These are phyloP conservation scores for Zophobas atratus DNA, from an alignment of 1,140 invertebrate genomes.

Conservation along the genomic window DNA sequence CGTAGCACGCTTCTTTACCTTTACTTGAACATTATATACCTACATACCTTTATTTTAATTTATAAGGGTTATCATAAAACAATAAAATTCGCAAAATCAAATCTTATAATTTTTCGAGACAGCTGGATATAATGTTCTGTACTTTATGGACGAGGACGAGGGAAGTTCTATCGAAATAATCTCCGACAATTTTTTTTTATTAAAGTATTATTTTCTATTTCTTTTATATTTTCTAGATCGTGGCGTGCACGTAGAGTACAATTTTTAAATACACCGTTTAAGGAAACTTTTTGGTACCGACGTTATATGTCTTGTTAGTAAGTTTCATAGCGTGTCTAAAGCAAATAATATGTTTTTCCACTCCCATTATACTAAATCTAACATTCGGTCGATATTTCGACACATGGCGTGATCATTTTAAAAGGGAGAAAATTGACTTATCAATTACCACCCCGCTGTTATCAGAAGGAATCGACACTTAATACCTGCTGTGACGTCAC, in stretches of 20 bases:
- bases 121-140: no score
- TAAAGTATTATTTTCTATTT: no score
- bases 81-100: no score
- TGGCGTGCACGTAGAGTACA: slow-evolving; percentile 5
- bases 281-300: neutral
- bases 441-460: slow-evolving; percentile 50
- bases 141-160: no score
- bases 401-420: slow-evolving; percentile 48
- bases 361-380: neutral
- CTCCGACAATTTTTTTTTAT: no score
- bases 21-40: no score
- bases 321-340: slow-evolving; percentile 8
- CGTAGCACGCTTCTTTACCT: no score
- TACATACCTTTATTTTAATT: no score
- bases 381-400: slow-evolving; percentile 27
- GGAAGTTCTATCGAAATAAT: no score
- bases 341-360: slow-evolving; percentile 10
- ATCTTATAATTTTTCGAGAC: no score
- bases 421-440: slow-evolving; percentile 53
- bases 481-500: slow-evolving; percentile 49
- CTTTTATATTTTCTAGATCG: neutral
- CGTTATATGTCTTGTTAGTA: slow-evolving; percentile 5
- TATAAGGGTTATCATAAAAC: no score
- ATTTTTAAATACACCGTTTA: neutral
- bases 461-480: slow-evolving; percentile 45